phyloP scores from a whole-genome alignment of 2,888 invertebrate species.

The Clostera curtula region DNA sequence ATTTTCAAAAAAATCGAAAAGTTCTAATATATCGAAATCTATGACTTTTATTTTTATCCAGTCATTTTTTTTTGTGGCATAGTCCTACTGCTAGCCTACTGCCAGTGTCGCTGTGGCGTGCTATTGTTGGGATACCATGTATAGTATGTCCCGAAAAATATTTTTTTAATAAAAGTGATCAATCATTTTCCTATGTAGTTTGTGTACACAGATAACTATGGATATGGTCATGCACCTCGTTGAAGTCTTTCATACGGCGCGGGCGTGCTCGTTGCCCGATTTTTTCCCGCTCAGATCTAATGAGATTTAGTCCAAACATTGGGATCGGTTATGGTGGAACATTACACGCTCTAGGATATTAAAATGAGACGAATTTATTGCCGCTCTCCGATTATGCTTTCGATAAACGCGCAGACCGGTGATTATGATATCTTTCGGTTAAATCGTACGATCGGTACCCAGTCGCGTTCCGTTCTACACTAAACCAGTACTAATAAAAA shows the following conservation, averaged over 20 bases:
- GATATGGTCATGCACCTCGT: constrained; percentile 36
- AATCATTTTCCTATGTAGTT: constrained; percentile 9
- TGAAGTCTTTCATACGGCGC: constrained; percentile 60
- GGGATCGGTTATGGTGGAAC: constrained; percentile 44
- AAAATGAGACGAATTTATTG: constrained; percentile 74
- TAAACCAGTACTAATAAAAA: constrained; percentile 72
- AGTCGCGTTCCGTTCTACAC: constrained; percentile 68
- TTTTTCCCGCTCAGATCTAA: constrained; percentile 33
- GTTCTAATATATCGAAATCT: too few relatives aligned
- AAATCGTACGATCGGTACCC: constrained; percentile 69
- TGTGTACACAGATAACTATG: constrained; percentile 14
- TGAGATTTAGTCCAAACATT: constrained; percentile 49
- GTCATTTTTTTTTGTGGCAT: too few relatives aligned
- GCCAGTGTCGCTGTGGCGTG: too few relatives aligned
- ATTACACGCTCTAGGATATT: constrained; percentile 66
- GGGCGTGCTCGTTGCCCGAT: constrained; percentile 22
- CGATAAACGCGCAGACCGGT: constrained; percentile 72
- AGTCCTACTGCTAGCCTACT: too few relatives aligned
- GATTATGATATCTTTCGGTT: constrained; percentile 72
- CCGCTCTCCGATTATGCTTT: constrained; percentile 66
- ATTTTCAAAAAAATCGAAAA: too few relatives aligned
- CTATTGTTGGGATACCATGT: too few relatives aligned
- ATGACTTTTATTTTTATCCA: too few relatives aligned
- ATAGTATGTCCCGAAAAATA: too few relatives aligned
- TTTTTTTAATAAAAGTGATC: too few relatives aligned